Evolutionary conservation across 2,113 vertebrate species (phyloP).

Genomic region (Canis aureus): DNA sequence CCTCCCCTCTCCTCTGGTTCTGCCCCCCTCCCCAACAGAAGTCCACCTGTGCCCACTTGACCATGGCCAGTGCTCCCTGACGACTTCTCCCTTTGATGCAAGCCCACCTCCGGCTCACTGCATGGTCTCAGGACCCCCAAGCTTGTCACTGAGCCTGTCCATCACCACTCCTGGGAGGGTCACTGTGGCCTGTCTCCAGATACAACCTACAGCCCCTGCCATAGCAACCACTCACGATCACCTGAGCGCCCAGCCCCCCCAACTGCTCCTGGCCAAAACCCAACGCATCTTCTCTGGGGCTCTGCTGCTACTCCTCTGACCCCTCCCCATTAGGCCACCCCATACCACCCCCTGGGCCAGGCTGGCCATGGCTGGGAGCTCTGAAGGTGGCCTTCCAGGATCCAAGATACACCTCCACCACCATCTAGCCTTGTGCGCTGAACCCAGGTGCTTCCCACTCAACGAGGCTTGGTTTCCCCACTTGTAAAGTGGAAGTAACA

Average conservation of each 20-base stretch:
- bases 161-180: background rate
- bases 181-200: background rate
- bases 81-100: background rate
- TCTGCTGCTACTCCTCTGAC: background rate
- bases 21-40: accelerated
- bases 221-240: background rate
- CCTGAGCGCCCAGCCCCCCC: background rate
- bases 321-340: background rate
- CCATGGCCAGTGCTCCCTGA: too few species aligned
- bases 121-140: accelerated
- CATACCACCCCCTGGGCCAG: background rate
- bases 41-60: background rate
- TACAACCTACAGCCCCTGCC: background rate
- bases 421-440: background rate
- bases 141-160: background rate
- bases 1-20: background rate
- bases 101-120: background rate
- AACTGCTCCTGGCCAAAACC: background rate
- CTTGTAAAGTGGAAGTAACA: background rate
- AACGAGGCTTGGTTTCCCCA: background rate
- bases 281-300: background rate
- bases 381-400: background rate
- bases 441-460: too few species aligned
- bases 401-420: too few species aligned
- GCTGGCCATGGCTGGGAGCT: background rate